These are phyloP conservation scores for Helicoverpa armigera DNA, from an alignment of 1,140 invertebrate species.

Conservation along the genomic window DNA sequence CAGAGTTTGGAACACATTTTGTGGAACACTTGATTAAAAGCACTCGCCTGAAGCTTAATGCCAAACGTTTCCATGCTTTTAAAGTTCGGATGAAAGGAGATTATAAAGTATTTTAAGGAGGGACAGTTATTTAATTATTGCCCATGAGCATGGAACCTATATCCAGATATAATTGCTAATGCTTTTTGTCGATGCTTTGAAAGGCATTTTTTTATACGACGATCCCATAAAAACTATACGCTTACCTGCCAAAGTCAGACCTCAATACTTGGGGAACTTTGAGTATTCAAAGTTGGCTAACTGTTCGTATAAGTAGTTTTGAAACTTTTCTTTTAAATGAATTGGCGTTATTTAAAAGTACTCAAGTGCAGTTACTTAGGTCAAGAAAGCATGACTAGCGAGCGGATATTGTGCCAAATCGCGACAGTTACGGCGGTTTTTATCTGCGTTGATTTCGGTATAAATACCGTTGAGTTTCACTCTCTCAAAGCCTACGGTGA, in stretches of 20 bases:
- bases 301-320: not conserved
- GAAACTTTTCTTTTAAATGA: conserved; percentile 13
- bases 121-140: too few species aligned
- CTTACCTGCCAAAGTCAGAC: conserved; percentile 36
- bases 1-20: conserved; percentile 55
- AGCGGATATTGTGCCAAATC: conserved; percentile 32
- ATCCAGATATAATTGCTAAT: conserved; percentile 1
- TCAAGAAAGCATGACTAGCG: conserved; percentile 56
- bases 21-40: conserved; percentile 57
- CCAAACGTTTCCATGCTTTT: not conserved
- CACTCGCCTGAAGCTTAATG: conserved; percentile 44
- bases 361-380: conserved; percentile 48
- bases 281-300: not conserved
- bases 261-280: not conserved
- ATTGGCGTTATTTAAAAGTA: conserved; percentile 15
- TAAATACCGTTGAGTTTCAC: conserved; percentile 26
- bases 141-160: too few species aligned
- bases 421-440: conserved; percentile 25
- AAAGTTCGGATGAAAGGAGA: not conserved
- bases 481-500: not conserved
- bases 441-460: conserved; percentile 12
- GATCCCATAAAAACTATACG: conserved; percentile 27
- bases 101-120: not conserved
- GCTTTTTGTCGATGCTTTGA: conserved; percentile 22
- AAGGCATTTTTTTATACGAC: conserved; percentile 33